Base-by-base conservation (phyloP, 2,797 vertebrate species). In the Hippocampus kuda region DNA sequence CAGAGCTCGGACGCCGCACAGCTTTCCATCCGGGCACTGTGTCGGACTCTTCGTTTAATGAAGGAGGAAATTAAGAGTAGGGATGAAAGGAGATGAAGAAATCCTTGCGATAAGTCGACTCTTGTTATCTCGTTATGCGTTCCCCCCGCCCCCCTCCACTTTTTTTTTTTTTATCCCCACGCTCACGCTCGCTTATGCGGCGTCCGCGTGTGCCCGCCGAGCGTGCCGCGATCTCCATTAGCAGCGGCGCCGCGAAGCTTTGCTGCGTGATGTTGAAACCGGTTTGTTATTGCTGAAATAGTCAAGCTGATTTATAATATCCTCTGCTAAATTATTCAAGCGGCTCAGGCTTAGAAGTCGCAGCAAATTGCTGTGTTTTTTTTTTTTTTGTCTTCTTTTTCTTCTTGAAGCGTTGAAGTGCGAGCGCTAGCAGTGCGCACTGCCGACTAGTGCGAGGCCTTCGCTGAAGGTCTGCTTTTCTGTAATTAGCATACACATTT, bases 251-350 rank as follows among this genome's bases (percentile, higher is more conserved):
- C 71, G 5, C 48, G 44, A 70, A 71, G 68, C 61, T 13, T 18
- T 46, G 63, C 42, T 18, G 42, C 41, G 67, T n/a, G 57, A 57
- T 27, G 66, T 71, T 73, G 68, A 76, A 78, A 68, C 61, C 30
- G 42, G 48, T 78, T 83, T 86, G 84, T 85, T 84, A 83, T 83
- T 81, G 76, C 82, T 82, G 77, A 84, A 81, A 88, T 77, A 85
- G 84, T 88, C 77, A 67, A 77, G 81, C 69, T 20, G 76, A 75
- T 76, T 78, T 76, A 74, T 73, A 78, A 85, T 79, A 79, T 83
- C 84, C 76, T 18, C 72, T 26, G 24, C 66, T 91, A 77, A 89
- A 90, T 90, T 87, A 89, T 91, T 91, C 76, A 90, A 77, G 76
- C 70, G 81, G 85, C 85, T 80, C 81, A 87, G 74, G 69, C 87